Percentiles rank a stretch among this genome's conserved stretches.
phyloP scores from a whole-genome alignment of 2,113 vertebrate species.

The Tragelaphus buxtoni region DNA sequence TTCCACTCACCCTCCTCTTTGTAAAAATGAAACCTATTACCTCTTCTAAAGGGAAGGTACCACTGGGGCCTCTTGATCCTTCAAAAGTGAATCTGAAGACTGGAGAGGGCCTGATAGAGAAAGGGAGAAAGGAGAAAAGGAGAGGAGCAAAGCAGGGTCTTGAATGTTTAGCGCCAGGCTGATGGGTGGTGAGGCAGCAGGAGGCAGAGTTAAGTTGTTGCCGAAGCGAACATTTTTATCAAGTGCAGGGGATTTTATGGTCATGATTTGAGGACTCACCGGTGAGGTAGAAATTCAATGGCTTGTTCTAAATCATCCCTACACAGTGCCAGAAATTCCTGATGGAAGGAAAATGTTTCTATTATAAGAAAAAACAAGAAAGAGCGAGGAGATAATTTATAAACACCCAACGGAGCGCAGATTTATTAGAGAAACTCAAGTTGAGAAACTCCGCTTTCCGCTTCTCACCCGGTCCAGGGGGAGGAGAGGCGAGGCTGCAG shows the following conservation, averaged over 20 bases:
- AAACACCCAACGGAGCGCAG: conserved; percentile 77
- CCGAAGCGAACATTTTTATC: conserved; percentile 69
- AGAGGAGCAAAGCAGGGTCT: background rate
- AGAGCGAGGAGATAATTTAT: conserved; percentile 77
- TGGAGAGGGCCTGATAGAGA: background rate
- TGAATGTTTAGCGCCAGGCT: background rate
- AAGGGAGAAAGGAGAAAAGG: background rate
- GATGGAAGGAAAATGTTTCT: conserved; percentile 83
- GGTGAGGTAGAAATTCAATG: conserved; percentile 72
- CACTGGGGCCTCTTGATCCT: background rate
- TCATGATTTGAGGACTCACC: conserved; percentile 65
- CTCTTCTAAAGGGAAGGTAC: background rate
- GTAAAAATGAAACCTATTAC: conserved; percentile 16
- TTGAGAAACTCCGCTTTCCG: conserved; percentile 45
- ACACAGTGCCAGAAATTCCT: conserved; percentile 63
- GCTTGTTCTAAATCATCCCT: conserved; percentile 78
- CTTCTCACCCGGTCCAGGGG: background rate
- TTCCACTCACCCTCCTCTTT: background rate
- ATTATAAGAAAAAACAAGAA: conserved; percentile 71
- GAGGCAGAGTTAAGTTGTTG: conserved; percentile 31
- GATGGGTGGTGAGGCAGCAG: background rate
- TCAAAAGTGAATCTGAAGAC: background rate
- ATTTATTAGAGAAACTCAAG: conserved; percentile 79
- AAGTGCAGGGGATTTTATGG: conserved; percentile 69
- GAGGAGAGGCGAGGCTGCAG: background rate